Conservation (phyloP, 2,888 invertebrate genomes). For the Phaonia tiefii region DNA sequence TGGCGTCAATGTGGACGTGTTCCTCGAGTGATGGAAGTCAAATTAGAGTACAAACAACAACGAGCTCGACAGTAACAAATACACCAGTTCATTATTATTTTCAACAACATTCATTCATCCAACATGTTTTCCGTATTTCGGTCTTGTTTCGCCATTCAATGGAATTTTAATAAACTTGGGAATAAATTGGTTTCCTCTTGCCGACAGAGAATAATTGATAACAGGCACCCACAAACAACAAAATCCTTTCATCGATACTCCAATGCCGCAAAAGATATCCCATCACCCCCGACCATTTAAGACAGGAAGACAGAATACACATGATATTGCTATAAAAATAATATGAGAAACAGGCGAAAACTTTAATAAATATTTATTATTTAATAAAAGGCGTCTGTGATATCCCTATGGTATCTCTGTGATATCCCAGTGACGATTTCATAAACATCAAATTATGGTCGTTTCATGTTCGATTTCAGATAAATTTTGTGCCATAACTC, state of each 20-base stretch:
- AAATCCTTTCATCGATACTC: not conserved
- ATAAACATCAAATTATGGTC: too few relatives aligned
- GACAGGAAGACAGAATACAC: not conserved
- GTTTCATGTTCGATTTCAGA: too few relatives aligned
- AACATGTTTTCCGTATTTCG: slow-evolving; percentile 32
- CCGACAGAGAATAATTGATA: slow-evolving; percentile 25
- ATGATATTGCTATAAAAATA: not conserved
- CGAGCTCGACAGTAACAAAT: not conserved
- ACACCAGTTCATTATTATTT: slow-evolving; percentile 17
- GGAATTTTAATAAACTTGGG: slow-evolving; percentile 51
- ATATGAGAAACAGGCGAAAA: not conserved
- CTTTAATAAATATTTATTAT: not conserved
- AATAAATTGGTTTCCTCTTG: slow-evolving; percentile 44
- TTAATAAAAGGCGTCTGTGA: too few relatives aligned
- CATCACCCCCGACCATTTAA: not conserved
- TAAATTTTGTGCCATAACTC: too few relatives aligned
- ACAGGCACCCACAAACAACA: not conserved
- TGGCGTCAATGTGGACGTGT: not conserved
- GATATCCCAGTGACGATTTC: too few relatives aligned
- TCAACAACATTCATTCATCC: slow-evolving; percentile 17
- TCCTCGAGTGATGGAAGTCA: slow-evolving; percentile 8
- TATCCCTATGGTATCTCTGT: too few relatives aligned
- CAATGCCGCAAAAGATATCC: not conserved
- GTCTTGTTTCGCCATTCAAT: slow-evolving; percentile 22
- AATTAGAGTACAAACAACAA: slow-evolving; percentile 23